Conservation (phyloP, 2,888 invertebrate genomes). For the Lamellibrachia satsuma region DNA sequence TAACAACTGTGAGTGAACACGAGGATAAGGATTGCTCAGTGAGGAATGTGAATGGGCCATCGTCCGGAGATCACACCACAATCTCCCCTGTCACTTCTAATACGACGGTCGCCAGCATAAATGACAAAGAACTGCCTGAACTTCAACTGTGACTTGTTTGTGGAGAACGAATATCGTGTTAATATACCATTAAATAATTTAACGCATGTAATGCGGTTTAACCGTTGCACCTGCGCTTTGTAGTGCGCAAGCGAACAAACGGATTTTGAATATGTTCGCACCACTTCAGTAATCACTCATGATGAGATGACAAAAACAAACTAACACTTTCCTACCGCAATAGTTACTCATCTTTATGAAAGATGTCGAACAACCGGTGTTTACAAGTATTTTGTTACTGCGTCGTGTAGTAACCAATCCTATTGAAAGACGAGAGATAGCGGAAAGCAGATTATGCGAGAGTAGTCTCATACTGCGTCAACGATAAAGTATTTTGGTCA, state of each 20-base stretch:
- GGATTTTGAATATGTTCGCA: no score
- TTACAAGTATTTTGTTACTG: no score
- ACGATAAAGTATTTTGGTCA: not conserved
- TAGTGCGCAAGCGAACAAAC: not conserved
- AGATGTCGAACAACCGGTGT: no score
- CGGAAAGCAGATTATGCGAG: not conserved
- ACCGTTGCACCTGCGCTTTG: not conserved
- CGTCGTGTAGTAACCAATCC: no score
- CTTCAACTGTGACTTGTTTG: not conserved
- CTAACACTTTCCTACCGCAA: no score
- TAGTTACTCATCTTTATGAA: no score
- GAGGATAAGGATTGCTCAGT: not conserved
- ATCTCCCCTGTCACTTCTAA: not conserved
- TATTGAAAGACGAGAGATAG: no score
- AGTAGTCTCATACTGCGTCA: not conserved
- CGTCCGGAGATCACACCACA: not conserved
- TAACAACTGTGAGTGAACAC: not conserved
- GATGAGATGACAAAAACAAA: not conserved
- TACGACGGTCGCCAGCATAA: not conserved
- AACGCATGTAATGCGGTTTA: not conserved
- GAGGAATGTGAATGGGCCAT: not conserved
- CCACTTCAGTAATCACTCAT: not conserved
- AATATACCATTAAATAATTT: not conserved
- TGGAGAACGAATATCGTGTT: not conserved
- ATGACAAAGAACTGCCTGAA: not conserved